Evolutionary conservation across 92 coral and sea anemone genomes (phyloP), one percentile per base, ranked within the genome.

Genomic region (Phenganax stokvisi): DNA sequence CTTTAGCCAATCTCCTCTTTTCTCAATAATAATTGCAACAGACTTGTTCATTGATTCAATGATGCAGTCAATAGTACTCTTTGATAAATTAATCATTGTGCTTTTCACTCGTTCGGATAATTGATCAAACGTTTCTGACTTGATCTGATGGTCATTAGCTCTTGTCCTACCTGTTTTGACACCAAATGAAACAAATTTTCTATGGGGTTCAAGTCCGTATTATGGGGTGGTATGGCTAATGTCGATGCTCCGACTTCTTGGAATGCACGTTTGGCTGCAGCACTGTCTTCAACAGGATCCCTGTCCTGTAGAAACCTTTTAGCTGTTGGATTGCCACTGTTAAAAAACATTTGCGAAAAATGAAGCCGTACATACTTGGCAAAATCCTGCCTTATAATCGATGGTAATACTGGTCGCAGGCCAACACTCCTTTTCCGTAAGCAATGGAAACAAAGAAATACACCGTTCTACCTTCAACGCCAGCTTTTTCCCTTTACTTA

Each of bases 201-300:
- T 15, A 81, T 81, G 20, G 84, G 84, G 54, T 81, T 81, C 13
- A 81, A 52, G 57, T 81, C 84, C 28, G 84, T 76, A 68, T 76
- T 81, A 6, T 76, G 75, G 37, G 84, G 75, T 52, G 84, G 84
- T 54, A 81, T 81, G 25, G 62, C 15, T 15, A 81, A 67, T 5
- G 12, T 60, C 25, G 17, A 6, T 9, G 66, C 66, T 60, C 66
- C 66, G n/a, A 60, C 66, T 60, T 60, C n/a, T n/a, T n/a, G n/a
- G n/a, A n/a, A n/a, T n/a, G n/a, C n/a, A n/a, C n/a, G n/a, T n/a
- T n/a, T n/a, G n/a, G n/a, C n/a, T n/a, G n/a, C n/a, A n/a, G n/a
- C n/a, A n/a, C n/a, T n/a, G 72, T 65, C 28, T 65, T 65, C 20
- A 9, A 9, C 10, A 8, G 72, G 68, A 37, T 62, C 68, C 3